Percentiles rank a stretch among this genome's conserved stretches.
Evolutionary conservation across 2,888 invertebrate genomes (phyloP).

Genomic region (Lasioglossum lativentre): DNA sequence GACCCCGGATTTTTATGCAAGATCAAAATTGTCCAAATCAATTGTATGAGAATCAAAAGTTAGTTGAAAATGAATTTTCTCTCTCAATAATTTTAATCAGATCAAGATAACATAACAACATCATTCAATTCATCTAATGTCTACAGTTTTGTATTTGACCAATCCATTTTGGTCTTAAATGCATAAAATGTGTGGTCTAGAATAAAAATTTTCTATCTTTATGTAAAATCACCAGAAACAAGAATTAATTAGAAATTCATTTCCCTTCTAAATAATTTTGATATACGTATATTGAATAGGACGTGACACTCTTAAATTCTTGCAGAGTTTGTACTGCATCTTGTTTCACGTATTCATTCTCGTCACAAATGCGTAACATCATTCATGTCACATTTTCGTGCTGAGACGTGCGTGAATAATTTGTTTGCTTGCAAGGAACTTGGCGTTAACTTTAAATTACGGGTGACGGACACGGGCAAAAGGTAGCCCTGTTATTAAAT

Average conservation of each 20-base stretch:
- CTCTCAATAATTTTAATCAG: background rate
- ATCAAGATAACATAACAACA: too few species aligned
- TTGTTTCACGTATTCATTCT: background rate
- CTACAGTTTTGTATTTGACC: background rate
- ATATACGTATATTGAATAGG: background rate
- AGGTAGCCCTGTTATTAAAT: slow-evolving; percentile 53
- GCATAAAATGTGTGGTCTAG: too few species aligned
- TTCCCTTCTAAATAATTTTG: background rate
- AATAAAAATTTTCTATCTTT: too few species aligned
- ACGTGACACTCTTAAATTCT: background rate
- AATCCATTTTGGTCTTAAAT: background rate
- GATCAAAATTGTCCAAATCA: background rate
- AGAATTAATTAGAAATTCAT: too few species aligned
- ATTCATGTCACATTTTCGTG: background rate
- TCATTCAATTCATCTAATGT: too few species aligned
- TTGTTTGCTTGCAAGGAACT: background rate
- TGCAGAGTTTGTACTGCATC: background rate
- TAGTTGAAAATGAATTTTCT: background rate
- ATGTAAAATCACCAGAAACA: too few species aligned
- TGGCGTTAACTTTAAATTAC: slow-evolving; percentile 24
- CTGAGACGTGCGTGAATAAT: slow-evolving; percentile 2
- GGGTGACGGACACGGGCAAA: slow-evolving; percentile 24
- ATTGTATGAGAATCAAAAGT: background rate
- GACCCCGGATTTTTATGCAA: background rate
- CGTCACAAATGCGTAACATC: background rate